Evolutionary conservation across 2,797 vertebrate genomes (phyloP).

Genomic region (Huso huso): DNA sequence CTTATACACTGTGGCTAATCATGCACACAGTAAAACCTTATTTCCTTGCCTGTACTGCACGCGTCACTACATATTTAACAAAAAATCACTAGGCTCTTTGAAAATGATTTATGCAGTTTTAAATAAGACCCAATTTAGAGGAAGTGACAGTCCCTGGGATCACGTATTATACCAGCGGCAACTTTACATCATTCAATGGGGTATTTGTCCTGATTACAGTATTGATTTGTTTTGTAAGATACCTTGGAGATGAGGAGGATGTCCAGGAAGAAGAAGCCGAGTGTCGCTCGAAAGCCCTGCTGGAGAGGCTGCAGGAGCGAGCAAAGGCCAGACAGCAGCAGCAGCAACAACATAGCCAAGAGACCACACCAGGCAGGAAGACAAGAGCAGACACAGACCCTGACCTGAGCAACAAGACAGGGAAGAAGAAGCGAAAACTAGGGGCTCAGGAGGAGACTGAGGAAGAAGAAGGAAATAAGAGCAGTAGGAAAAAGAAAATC

Average conservation of each 20-base stretch:
- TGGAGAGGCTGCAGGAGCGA: conserved; percentile 68
- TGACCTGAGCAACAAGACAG: background rate
- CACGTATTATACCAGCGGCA: no score
- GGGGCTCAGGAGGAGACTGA: background rate
- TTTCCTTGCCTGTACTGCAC: no score
- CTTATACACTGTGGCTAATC: no score
- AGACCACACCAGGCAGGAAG: background rate
- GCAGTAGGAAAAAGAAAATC: background rate
- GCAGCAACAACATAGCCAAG: background rate
- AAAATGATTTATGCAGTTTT: no score
- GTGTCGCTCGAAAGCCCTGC: conserved; percentile 54
- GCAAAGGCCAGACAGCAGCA: conserved; percentile 62
- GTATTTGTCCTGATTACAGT: background rate
- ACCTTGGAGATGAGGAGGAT: conserved; percentile 58
- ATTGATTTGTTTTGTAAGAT: conserved; percentile 42
- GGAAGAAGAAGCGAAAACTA: conserved; percentile 6
- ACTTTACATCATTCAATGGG: no score
- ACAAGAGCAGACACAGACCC: conserved; percentile 20
- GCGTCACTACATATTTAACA: no score
- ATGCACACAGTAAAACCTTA: no score
- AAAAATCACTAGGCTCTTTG: no score
- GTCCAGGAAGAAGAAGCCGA: conserved; percentile 23
- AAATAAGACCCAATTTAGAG: no score
- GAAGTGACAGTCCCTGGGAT: no score
- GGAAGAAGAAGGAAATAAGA: background rate